phyloP scores from a whole-genome alignment of 2,797 vertebrate genomes.

The Pelobates cultripes region DNA sequence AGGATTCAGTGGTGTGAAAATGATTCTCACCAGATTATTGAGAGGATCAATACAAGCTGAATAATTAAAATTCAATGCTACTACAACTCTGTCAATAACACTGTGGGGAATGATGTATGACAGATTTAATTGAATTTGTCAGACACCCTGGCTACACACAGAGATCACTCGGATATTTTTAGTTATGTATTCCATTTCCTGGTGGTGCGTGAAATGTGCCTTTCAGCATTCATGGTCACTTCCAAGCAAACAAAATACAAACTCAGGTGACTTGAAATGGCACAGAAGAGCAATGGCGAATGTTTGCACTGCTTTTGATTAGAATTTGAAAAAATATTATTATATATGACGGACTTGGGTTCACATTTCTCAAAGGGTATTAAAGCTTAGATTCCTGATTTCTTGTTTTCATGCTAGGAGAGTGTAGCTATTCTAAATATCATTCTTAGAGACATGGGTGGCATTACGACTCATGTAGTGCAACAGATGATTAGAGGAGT shows the following conservation, averaged over 20 bases:
- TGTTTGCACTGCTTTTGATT: slow-evolving; percentile 18
- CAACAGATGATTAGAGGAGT: too few relatives aligned
- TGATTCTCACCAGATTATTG: slow-evolving; percentile 75
- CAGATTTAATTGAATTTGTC: slow-evolving; percentile 78
- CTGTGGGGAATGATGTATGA: slow-evolving; percentile 75
- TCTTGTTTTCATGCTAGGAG: neutral
- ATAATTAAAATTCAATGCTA: slow-evolving; percentile 81
- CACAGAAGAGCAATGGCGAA: neutral
- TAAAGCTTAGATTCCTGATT: neutral
- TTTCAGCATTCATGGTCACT: slow-evolving; percentile 66
- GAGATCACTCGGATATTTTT: slow-evolving; percentile 74
- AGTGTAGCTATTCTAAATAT: too few relatives aligned
- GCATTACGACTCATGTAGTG: too few relatives aligned
- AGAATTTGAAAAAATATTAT: slow-evolving; percentile 14
- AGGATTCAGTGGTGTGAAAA: slow-evolving; percentile 67
- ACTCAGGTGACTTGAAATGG: slow-evolving; percentile 55
- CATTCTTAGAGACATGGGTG: too few relatives aligned
- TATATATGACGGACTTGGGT: neutral
- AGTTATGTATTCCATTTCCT: slow-evolving; percentile 72
- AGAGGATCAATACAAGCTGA: slow-evolving; percentile 75
- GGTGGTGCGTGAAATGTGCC: slow-evolving; percentile 58
- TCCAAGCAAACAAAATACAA: slow-evolving; percentile 51
- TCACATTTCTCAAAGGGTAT: neutral
- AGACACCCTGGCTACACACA: slow-evolving; percentile 63
- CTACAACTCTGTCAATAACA: slow-evolving; percentile 74